These are phyloP conservation scores for Zosterops hypoxanthus DNA, from an alignment of 2,113 vertebrate species.

Conservation along the genomic window DNA sequence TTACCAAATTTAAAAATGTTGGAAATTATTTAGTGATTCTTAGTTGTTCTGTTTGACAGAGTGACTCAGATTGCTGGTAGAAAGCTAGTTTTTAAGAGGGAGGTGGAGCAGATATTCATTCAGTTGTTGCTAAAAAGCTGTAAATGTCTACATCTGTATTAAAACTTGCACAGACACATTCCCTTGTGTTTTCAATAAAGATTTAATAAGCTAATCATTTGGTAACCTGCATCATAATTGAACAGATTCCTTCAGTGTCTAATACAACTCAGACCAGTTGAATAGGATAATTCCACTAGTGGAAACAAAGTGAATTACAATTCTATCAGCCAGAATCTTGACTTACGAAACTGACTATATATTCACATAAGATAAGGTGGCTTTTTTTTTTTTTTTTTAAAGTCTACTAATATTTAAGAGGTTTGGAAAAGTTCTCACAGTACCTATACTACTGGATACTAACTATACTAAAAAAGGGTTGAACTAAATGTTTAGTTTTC, in stretches of 20 bases:
- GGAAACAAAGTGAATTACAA: background rate
- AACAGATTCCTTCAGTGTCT: background rate
- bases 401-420: background rate
- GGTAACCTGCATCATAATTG: background rate
- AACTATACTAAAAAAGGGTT: constrained; percentile 25
- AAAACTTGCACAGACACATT: background rate
- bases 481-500: background rate
- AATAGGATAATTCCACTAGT: background rate
- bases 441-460: constrained; percentile 1
- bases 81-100: background rate
- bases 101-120: background rate
- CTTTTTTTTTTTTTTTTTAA: background rate
- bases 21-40: background rate
- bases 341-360: background rate
- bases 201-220: background rate
- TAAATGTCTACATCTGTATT: background rate
- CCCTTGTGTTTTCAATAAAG: background rate
- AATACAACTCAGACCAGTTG: background rate
- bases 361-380: background rate
- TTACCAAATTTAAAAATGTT: background rate
- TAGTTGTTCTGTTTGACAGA: background rate
- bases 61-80: background rate
- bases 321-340: background rate
- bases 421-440: background rate
- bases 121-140: background rate